Evolutionary conservation across 2,113 vertebrate genomes (phyloP).

Genomic region (Eulacestoma nigropectus): DNA sequence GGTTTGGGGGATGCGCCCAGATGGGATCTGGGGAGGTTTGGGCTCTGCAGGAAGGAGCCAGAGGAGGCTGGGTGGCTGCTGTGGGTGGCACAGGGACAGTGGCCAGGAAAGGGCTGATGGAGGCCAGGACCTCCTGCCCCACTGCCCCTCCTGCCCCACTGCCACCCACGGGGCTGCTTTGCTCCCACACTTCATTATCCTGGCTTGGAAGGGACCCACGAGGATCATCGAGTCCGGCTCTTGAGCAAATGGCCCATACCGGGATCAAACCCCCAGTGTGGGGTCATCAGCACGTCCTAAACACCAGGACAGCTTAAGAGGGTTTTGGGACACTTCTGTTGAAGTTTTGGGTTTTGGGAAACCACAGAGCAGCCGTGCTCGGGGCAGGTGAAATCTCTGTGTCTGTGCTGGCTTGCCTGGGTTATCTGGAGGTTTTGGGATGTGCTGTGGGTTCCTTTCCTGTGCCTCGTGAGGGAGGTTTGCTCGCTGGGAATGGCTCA

Average conservation of each 20-base stretch:
- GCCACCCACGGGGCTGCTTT: neutral
- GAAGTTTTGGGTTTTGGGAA: neutral
- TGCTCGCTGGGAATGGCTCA: neutral
- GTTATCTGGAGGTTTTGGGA: neutral
- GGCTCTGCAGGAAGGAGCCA: neutral
- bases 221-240: rapidly evolving
- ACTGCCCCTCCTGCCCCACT: neutral
- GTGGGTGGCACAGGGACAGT: neutral
- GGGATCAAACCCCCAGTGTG: neutral
- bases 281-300: neutral
- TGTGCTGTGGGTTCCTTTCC: neutral
- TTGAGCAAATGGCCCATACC: too few relatives aligned
- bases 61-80: neutral
- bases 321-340: neutral
- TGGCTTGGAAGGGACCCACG: neutral
- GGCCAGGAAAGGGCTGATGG: neutral
- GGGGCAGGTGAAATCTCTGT: neutral
- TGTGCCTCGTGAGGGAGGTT: neutral
- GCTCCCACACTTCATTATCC: neutral
- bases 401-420: neutral
- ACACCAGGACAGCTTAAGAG: neutral
- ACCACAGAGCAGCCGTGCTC: neutral
- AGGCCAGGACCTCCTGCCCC: neutral
- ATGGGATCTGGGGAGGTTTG: neutral
- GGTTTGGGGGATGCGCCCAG: neutral